Base-by-base conservation (phyloP, 2,888 invertebrate species). In the Bugulina stolonifera region DNA sequence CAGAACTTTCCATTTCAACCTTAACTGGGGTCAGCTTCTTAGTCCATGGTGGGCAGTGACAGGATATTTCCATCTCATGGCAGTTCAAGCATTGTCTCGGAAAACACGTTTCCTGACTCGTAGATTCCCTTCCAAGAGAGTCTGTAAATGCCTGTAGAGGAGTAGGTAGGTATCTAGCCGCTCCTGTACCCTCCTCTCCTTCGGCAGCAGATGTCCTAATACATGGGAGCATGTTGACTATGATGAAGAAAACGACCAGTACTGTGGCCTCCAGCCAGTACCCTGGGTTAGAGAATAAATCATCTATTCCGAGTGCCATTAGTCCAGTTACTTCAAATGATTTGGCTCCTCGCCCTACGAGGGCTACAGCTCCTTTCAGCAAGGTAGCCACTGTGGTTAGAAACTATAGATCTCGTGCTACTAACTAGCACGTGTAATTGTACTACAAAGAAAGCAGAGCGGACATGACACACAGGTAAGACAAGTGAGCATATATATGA, bases 281-380 rank as follows among this genome's bases (percentile, higher is more conserved):
- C 2, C 64, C 64, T 27, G 64, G 64, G 64, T 64, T 64, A 10
- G 25, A 25, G n/a, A 64, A 64, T 27, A 64, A n/a, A 10, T 64
- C 64, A 64, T 64, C 64, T 32, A 64, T 27, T n/a, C 64, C 64
- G 14, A 64, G 64, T 32, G 64, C 64, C 64, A 64, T 64, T n/a
- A 64, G 27, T 32, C 64, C 64, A 32, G 64, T 64, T 32, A 64
- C 64, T n/a, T 64, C 64, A 34, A 64, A 64, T 14, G 64, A 32
- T 64, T 64, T 64, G 32, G 64, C 64, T n/a, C 64, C 64, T 29
- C 64, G 27, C 29, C 64, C 64, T 10, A 64, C 64, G 5, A 64
- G 64, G 32, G 64, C 64, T 25, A 64, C 64, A 32, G 64, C 64
- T 10, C 64, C 64, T 27, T 64, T 64, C 5, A 64, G 64, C 64